Evolutionary conservation across 1,140 invertebrate species (phyloP), one percentile per base, ranked within the genome.

Genomic region (Papilio aristodemus): DNA sequence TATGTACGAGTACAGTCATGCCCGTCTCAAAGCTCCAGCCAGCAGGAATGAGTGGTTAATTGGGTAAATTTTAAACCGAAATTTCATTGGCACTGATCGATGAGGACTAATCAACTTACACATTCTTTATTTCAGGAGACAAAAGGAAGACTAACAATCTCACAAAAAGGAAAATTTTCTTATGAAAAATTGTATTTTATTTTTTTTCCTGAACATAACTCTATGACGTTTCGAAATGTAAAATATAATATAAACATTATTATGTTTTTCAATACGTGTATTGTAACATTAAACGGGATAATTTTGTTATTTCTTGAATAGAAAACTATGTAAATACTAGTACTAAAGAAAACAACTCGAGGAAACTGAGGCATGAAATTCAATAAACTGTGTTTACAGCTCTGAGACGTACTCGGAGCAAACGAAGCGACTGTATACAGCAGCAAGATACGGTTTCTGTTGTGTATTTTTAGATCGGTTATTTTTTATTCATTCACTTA

Each of bases 351-450:
- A 62, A 62, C 59, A 62, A 62, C 59, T 62, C 59, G 14, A 62
- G 59, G 8, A 62, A 62, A 62, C 59, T 62, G 59, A 62, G 59
- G 32, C 59, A 62, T 62, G 59, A 39, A 62, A 62, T 62, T 62
- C 59, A 62, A 62, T 62, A 62, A 62, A 62, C 59, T 39, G 59
- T 62, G 36, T 62, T 39, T 62, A 37, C 59, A 62, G 37, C 37
- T 37, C 58, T 19, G 27, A 62, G 32, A 37, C 36, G 59, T 36
- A n/a, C n/a, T n/a, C n/a, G n/a, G n/a, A 36, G 32, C 36, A 62
- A 62, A 62, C 59, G 59, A 62, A 62, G 59, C n/a, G 59, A 39
- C 59, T 37, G 39, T n/a, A n/a, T n/a, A n/a, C n/a, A n/a, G n/a
- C n/a, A n/a, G n/a, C 27, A 5, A 39, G 59, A 62, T 62, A 37